phyloP scores from a whole-genome alignment of 2,797 vertebrate species.

The Orestias chungarensis region DNA sequence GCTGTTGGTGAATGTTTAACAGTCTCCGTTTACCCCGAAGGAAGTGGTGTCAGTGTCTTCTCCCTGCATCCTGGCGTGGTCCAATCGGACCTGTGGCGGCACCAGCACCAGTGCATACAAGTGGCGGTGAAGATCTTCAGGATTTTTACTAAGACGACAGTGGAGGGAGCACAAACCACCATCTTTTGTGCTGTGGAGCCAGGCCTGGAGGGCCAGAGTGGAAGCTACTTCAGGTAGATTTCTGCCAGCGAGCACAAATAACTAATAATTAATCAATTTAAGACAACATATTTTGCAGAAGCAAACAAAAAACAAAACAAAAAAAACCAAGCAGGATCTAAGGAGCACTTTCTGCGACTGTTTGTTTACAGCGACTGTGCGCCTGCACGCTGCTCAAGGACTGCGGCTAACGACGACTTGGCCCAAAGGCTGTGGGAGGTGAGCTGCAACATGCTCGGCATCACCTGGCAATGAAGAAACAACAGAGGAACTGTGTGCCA shows the following conservation, averaged over 20 bases:
- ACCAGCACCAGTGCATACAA: constrained; percentile 78
- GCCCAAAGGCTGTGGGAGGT: constrained; percentile 81
- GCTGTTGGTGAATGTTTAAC: background rate
- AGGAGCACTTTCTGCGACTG: constrained; percentile 19
- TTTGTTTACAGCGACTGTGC: constrained; percentile 74
- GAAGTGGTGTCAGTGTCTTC: constrained; percentile 76
- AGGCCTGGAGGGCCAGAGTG: constrained; percentile 75
- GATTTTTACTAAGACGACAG: constrained; percentile 80
- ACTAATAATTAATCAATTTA: constrained; percentile 5
- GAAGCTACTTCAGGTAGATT: constrained; percentile 81
- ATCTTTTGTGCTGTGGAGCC: constrained; percentile 81
- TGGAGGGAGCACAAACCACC: constrained; percentile 82
- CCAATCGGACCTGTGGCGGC: constrained; percentile 81
- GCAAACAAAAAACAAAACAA: too few species aligned
- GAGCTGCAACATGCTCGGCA: constrained; percentile 79
- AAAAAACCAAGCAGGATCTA: constrained; percentile 13
- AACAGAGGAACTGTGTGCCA: background rate
- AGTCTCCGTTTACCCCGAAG: constrained; percentile 42
- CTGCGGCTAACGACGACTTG: constrained; percentile 74
- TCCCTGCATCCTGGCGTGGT: constrained; percentile 84
- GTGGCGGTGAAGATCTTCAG: constrained; percentile 75
- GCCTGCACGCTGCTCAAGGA: constrained; percentile 69
- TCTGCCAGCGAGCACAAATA: background rate
- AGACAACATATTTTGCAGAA: background rate
- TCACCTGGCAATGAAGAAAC: constrained; percentile 76